phyloP scores from a whole-genome alignment of 2,113 vertebrate species.

The Aplodontia rufa region DNA sequence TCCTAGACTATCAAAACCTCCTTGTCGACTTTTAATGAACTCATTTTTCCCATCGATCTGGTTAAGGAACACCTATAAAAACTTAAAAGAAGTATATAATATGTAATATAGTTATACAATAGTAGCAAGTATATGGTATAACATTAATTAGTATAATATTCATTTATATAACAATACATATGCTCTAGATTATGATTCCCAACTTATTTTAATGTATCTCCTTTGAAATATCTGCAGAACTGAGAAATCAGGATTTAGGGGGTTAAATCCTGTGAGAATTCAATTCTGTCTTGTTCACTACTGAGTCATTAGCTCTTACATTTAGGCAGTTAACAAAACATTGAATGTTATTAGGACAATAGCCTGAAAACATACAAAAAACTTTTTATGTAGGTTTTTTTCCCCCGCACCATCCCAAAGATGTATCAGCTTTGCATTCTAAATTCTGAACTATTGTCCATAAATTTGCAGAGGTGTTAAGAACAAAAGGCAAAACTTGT shows the following conservation, averaged over 20 bases:
- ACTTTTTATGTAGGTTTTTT: background rate
- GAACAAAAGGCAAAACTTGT: background rate
- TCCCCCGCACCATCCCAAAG: background rate
- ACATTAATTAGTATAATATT: background rate
- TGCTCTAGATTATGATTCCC: background rate
- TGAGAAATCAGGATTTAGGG: too few species aligned
- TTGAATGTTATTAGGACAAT: background rate
- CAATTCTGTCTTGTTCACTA: background rate
- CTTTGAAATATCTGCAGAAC: too few species aligned
- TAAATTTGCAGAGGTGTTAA: background rate
- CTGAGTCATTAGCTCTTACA: background rate
- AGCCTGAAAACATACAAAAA: background rate
- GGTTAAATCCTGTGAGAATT: background rate
- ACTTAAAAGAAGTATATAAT: background rate
- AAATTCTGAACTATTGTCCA: background rate
- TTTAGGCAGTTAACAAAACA: slow-evolving; percentile 21
- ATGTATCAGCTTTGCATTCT: background rate
- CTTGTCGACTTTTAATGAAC: background rate
- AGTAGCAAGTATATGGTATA: background rate
- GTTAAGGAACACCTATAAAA: background rate
- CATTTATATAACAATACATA: background rate
- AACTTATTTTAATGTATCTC: background rate
- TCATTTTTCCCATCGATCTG: background rate
- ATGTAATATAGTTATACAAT: background rate
- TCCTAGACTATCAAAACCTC: background rate